Percentiles rank a stretch among this genome's conserved stretches.
These are phyloP conservation scores for Arothron firmamentum DNA, from an alignment of 2,113 vertebrate genomes.

Conservation along the genomic window DNA sequence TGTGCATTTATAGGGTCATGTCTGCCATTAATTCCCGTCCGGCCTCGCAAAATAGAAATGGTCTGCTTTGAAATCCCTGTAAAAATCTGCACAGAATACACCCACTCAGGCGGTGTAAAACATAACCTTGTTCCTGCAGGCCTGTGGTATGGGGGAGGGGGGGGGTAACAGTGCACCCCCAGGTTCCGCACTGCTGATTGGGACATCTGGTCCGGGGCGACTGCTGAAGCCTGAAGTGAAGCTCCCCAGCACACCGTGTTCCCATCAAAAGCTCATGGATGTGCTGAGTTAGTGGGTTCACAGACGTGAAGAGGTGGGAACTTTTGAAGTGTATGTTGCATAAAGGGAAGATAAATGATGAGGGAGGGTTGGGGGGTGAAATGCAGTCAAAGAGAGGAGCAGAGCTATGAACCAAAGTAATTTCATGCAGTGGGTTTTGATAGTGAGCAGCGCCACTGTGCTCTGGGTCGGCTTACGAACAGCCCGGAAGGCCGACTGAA, in stretches of 20 bases:
- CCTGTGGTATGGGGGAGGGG: conserved; percentile 11
- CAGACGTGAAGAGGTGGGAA: conserved; percentile 52
- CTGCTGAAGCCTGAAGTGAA: conserved; percentile 38
- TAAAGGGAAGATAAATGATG: conserved; percentile 48
- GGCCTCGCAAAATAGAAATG: conserved; percentile 69
- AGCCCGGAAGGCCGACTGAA: conserved; percentile 41
- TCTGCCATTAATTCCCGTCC: conserved; percentile 64
- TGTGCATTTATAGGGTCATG: conserved; percentile 62
- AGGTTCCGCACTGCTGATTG: conserved; percentile 31
- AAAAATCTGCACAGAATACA: conserved; percentile 53
- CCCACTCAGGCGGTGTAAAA: conserved; percentile 57
- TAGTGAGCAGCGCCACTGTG: conserved; percentile 19
- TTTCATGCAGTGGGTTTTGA: conserved; percentile 26
- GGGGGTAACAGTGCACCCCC: conserved; percentile 18
- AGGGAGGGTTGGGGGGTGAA: background rate
- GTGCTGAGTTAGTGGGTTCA: conserved; percentile 55
- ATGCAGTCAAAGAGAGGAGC: conserved; percentile 31
- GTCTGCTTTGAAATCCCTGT: conserved; percentile 55
- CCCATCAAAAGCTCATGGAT: conserved; percentile 20
- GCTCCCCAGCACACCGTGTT: conserved; percentile 34
- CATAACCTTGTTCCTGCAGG: conserved; percentile 60
- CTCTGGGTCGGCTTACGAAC: conserved; percentile 18
- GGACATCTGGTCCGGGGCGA: conserved; percentile 57
- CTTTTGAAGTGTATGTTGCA: conserved; percentile 38
- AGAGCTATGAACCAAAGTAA: conserved; percentile 32